Evolutionary conservation across 2,888 invertebrate genomes (phyloP).

Genomic region (Agrochola litura): DNA sequence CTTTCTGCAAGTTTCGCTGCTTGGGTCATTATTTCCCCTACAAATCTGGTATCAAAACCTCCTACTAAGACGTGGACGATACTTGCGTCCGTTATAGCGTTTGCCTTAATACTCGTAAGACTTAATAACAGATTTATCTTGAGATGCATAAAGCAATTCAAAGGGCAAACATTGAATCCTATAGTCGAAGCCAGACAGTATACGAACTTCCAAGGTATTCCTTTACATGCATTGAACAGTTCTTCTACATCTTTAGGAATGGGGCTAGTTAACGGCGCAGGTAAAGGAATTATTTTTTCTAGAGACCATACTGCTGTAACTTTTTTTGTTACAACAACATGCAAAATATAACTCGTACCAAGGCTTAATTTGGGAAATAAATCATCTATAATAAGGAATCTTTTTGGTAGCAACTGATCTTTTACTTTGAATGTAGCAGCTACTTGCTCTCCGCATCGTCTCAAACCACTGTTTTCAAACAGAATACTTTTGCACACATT

Average conservation of each 20-base stretch:
- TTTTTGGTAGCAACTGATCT: slow-evolving; percentile 71
- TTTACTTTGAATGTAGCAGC: slow-evolving; percentile 77
- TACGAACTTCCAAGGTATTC: slow-evolving; percentile 84
- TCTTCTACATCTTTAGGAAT: slow-evolving; percentile 77
- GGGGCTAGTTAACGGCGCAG: slow-evolving; percentile 74
- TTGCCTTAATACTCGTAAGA: slow-evolving; percentile 83
- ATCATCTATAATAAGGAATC: slow-evolving; percentile 79
- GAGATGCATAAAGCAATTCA: slow-evolving; percentile 84
- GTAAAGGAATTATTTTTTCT: slow-evolving; percentile 72
- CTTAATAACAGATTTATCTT: slow-evolving; percentile 85
- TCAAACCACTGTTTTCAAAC: slow-evolving; percentile 84
- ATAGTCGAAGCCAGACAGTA: slow-evolving; percentile 85
- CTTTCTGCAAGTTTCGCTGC: slow-evolving; percentile 80
- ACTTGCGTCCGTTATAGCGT: slow-evolving; percentile 72
- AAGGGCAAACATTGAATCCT: slow-evolving; percentile 81
- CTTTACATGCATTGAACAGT: slow-evolving; percentile 76
- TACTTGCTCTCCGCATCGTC: slow-evolving; percentile 84
- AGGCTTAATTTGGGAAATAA: slow-evolving; percentile 77
- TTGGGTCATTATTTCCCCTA: slow-evolving; percentile 79
- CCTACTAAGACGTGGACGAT: slow-evolving; percentile 82
- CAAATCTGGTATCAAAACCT: slow-evolving; percentile 80
- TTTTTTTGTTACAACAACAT: slow-evolving; percentile 77
- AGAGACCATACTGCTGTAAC: slow-evolving; percentile 77
- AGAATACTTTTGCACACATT: slow-evolving; percentile 79
- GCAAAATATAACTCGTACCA: slow-evolving; percentile 76